Evolutionary conservation across 2,797 vertebrate species (phyloP), one percentile per base, ranked within the genome.

Genomic region (Synaphobranchus kaupii): DNA sequence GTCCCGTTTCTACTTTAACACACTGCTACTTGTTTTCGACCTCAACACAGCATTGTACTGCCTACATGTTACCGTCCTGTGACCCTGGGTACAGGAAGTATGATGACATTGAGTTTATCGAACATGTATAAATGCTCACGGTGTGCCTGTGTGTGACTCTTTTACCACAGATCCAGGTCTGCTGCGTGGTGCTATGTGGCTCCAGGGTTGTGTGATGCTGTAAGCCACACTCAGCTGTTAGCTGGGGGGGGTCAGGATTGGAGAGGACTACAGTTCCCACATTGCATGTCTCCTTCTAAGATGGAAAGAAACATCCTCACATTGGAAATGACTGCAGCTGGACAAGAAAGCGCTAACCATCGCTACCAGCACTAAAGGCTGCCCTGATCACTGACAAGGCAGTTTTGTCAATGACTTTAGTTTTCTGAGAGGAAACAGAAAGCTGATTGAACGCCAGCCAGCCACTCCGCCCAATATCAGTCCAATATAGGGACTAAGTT

Each of bases 311-410:
- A 71, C 20, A 15, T 44, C 58, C n/a, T n/a, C 86, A 47, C 31
- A 50, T 25, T 54, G 48, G 50, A 87, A 83, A 71, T 71, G 48
- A 78, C 68, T 54, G 25, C 20, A 48, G 76, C 48, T 48, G 76
- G 39, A 80, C 12, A 12, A 52, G 80, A n/a, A 25, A 48, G 20
- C 39, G 8, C 39, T 44, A 71, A 50, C n/a, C 60, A 47, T 48
- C 20, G n/a, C n/a, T 50, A 20, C 44, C 17, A 50, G 20, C 1
- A 5, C 25, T 48, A 15, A 71, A 31, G 20, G 25, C n/a, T 25
- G 17, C 63, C 44, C 44, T 17, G 15, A 83, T 83, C 54, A 83
- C 22, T 83, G 78, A 68, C 44, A 50, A 68, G n/a, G 34, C 20
- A 28, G 6, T 68, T 68, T 28, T 68, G 66, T 68, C 66, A 68